Percentiles rank a stretch among this genome's conserved stretches.
phyloP scores from a whole-genome alignment of 2,797 vertebrate species.

The Limnodromus scolopaceus region DNA sequence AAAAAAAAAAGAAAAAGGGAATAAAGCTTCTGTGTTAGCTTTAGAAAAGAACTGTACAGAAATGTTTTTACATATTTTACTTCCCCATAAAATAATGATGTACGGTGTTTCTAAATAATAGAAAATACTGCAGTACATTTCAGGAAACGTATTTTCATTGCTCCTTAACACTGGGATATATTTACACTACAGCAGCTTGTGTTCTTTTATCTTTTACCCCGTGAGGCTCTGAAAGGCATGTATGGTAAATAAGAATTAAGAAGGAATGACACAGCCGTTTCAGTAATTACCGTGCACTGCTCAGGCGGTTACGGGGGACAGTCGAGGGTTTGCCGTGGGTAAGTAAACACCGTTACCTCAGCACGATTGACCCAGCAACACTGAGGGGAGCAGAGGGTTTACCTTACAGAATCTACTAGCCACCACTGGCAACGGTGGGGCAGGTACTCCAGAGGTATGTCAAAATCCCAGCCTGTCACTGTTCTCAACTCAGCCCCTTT shows the following conservation, averaged over 20 bases:
- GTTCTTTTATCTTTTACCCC: background rate
- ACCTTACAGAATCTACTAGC: background rate
- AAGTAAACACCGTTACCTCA: background rate
- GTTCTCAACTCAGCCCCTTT: background rate
- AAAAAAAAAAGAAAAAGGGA: background rate
- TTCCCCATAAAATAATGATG: slow-evolving; percentile 13
- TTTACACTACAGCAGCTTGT: slow-evolving; percentile 15
- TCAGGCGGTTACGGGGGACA: background rate
- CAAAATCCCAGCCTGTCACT: background rate
- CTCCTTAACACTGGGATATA: background rate
- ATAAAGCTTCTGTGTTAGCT: background rate
- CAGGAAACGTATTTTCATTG: background rate
- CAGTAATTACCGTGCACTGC: background rate
- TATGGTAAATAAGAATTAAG: background rate
- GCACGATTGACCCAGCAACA: background rate
- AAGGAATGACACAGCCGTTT: background rate
- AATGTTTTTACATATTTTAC: slow-evolving; percentile 17
- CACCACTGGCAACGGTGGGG: background rate
- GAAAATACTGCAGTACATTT: background rate
- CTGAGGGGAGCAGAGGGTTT: background rate
- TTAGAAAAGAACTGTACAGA: background rate
- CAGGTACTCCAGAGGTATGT: background rate
- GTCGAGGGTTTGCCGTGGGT: background rate
- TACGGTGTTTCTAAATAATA: slow-evolving; percentile 30
- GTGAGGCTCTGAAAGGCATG: background rate